Evolutionary conservation across 2,888 invertebrate genomes (phyloP), one percentile per base, ranked within the genome.

Genomic region (Tribolium freemani): DNA sequence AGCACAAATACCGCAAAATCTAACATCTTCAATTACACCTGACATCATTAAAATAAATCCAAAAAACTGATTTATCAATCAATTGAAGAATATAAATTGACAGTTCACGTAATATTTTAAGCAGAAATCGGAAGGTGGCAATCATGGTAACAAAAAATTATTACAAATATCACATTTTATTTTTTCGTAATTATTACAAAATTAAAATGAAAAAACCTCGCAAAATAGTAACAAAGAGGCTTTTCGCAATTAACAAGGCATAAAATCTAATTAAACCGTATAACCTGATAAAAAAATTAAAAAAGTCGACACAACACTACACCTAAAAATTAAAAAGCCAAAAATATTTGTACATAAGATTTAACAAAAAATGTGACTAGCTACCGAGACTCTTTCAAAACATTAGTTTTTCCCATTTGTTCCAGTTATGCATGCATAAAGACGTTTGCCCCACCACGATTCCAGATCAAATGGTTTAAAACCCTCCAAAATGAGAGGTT

Each of bases 401-500:
- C 21, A 50, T 76, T 74, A 92, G 90, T 77, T 79, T 76, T 78
- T 77, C 21, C 75, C 73, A 69, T 81, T 83, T 26, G 80, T 80
- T 73, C 93, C 94, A 70, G 95, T 95, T 85, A 95, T 93, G 85
- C 94, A 94, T 82, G 94, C 93, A 88, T 93, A 94, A 75, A 94
- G 88, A 76, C 96, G 89, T 84, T 94, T 93, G 74, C 95, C 95
- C 95, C 96, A 96, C 94, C 95, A 96, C 44, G 94, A 92, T 85
- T 96, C 96, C 83, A 96, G 89, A 88, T 96, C 96, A 83, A 96
- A 96, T 13, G 96, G 94, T 83, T 95, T 94, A 85, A 96, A 96
- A 86, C 95, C 94, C 80, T 90, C 90, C 60, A 94, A 88, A 21
- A 89, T 88, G n/a, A 57, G 31, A 5, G 68, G 93, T 69, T 91